These are phyloP conservation scores for Corythoichthys intestinalis DNA, from an alignment of 2,113 vertebrate genomes.

Conservation along the genomic window DNA sequence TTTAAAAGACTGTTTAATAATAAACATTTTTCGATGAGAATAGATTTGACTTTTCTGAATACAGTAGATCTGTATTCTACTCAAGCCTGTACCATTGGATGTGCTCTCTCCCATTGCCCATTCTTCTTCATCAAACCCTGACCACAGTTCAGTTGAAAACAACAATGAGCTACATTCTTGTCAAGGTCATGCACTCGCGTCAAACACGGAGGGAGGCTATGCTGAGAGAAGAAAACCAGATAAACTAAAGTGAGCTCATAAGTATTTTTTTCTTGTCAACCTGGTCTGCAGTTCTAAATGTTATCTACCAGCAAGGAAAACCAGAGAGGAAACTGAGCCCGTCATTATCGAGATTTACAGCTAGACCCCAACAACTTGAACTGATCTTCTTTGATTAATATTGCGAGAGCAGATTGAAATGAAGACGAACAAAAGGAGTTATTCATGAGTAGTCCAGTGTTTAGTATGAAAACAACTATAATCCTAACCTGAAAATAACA, in stretches of 20 bases:
- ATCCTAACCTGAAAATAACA: slow-evolving; percentile 16
- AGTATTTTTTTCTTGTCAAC: slow-evolving; percentile 53
- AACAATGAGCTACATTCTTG: slow-evolving; percentile 74
- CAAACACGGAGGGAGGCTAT: slow-evolving; percentile 36
- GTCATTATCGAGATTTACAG: slow-evolving; percentile 52
- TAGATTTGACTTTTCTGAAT: slow-evolving; percentile 15
- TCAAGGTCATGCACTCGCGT: slow-evolving; percentile 71
- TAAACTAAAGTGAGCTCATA: slow-evolving; percentile 63
- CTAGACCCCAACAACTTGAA: slow-evolving; percentile 45
- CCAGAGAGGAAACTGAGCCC: slow-evolving; percentile 58
- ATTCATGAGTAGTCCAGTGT: slow-evolving; percentile 1
- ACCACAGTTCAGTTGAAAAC: slow-evolving; percentile 67
- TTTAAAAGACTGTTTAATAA: not conserved
- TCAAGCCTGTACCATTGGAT: not conserved
- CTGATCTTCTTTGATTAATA: not conserved
- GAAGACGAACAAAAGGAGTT: slow-evolving; percentile 7
- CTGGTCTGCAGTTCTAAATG: slow-evolving; percentile 60
- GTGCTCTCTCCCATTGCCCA: slow-evolving; percentile 21
- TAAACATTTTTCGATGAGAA: not conserved
- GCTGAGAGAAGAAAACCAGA: slow-evolving; percentile 66
- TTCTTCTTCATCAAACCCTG: slow-evolving; percentile 47
- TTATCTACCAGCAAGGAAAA: slow-evolving; percentile 63
- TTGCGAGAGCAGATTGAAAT: slow-evolving; percentile 21
- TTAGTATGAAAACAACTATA: slow-evolving; percentile 13
- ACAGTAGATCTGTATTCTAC: slow-evolving; percentile 11